Conservation (phyloP, 2,888 invertebrate genomes). For the Lacanobia wlatinum region DNA sequence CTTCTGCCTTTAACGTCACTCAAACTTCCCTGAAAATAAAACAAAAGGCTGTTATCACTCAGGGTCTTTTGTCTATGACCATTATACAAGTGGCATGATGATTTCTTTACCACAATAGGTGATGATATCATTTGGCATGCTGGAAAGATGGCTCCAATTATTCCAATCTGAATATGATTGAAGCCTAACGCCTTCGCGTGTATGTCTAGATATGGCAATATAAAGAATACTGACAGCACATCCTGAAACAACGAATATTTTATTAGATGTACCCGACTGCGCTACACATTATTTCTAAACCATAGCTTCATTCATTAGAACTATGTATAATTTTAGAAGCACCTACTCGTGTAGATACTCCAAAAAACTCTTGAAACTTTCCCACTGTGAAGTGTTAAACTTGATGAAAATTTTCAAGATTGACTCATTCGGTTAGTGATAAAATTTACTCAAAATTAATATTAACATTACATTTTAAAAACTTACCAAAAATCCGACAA, state of each 20-base stretch:
- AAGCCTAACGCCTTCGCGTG: conserved; percentile 40
- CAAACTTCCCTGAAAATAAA: conserved; percentile 87
- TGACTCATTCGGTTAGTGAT: not conserved
- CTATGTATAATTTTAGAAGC: not conserved
- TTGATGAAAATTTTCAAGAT: not conserved
- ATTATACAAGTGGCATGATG: too few species aligned
- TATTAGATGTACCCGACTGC: too few species aligned
- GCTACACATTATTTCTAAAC: too few species aligned
- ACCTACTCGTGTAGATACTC: not conserved
- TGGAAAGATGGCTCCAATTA: conserved; percentile 30
- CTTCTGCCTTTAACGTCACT: conserved; percentile 90
- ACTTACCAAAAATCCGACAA: conserved; percentile 75
- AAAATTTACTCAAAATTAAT: not conserved
- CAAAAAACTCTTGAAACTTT: not conserved
- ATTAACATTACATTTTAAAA: not conserved
- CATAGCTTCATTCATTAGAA: not conserved
- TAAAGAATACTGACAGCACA: conserved; percentile 67
- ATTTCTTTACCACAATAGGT: conserved; percentile 48
- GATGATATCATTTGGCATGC: conserved; percentile 44
- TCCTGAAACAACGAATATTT: conserved; percentile 69
- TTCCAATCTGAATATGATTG: conserved; percentile 45
- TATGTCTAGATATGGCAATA: conserved; percentile 41
- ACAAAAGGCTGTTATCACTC: conserved; percentile 8
- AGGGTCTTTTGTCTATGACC: not conserved
- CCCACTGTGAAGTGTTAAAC: not conserved